Evolutionary conservation across 1,140 invertebrate genomes (phyloP).

Genomic region (Neodiprion virginianus): DNA sequence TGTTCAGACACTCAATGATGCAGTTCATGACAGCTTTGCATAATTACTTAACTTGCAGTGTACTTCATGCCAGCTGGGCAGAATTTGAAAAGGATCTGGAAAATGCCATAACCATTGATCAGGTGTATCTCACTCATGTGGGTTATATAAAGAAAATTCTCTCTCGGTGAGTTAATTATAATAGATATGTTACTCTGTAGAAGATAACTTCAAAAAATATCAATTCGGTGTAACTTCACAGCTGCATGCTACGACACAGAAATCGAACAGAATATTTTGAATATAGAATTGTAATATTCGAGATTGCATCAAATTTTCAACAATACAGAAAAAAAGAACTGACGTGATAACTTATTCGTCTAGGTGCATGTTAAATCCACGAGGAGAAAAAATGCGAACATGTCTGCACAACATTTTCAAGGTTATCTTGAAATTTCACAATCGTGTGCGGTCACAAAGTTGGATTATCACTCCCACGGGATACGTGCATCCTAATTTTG

Average conservation of each 20-base stretch:
- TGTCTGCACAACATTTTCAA: conserved; percentile 73
- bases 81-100: conserved; percentile 72
- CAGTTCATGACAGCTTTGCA: conserved; percentile 75
- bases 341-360: conserved; percentile 43
- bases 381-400: conserved; percentile 69
- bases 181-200: not conserved
- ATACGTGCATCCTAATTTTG: conserved; percentile 49
- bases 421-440: conserved; percentile 75
- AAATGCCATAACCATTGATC: conserved; percentile 69
- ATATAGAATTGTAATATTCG: not conserved
- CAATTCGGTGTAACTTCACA: too few species aligned
- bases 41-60: conserved; percentile 75
- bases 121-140: conserved; percentile 72
- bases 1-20: conserved; percentile 74
- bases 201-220: not conserved
- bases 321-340: too few species aligned
- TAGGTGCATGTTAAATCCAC: conserved; percentile 73
- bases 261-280: not conserved
- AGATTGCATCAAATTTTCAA: not conserved
- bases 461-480: conserved; percentile 38
- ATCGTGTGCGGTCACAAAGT: conserved; percentile 55
- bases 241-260: not conserved
- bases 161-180: conserved; percentile 55
- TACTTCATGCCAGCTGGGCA: conserved; percentile 73
- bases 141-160: conserved; percentile 76